phyloP scores from a whole-genome alignment of 2,888 invertebrate genomes.

The Odiellus spinosus region DNA sequence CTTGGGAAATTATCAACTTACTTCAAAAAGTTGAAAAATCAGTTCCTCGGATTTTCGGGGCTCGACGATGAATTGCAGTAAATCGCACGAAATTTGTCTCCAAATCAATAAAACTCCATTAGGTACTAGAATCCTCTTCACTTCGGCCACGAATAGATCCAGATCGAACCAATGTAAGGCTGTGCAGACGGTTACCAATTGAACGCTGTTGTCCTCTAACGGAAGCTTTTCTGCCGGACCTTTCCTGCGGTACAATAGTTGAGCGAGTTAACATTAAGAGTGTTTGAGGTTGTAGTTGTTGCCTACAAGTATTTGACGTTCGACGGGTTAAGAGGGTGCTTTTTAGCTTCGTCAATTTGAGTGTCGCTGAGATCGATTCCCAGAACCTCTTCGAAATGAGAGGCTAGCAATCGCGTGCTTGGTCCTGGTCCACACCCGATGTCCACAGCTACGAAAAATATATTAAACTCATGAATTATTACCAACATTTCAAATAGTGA shows the following conservation, averaged over 20 bases:
- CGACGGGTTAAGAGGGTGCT: no score
- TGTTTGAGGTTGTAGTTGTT: no score
- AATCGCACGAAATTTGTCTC: no score
- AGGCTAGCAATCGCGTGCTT: conserved; percentile 31
- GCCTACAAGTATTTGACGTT: no score
- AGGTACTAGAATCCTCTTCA: conserved; percentile 30
- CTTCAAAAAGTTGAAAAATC: no score
- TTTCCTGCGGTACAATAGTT: no score
- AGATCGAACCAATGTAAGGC: conserved; percentile 35
- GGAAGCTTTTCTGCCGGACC: conserved; percentile 29
- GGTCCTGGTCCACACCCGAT: conserved; percentile 38
- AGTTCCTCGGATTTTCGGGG: no score
- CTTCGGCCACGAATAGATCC: conserved; percentile 32
- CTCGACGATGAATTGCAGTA: no score
- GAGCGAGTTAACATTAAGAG: no score
- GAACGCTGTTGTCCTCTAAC: conserved; percentile 24
- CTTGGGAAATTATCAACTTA: no score
- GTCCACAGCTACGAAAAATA: conserved; percentile 35
- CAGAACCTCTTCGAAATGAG: conserved; percentile 31
- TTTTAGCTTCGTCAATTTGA: conserved; percentile 30
- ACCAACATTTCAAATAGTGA: no score
- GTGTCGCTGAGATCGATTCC: conserved; percentile 33
- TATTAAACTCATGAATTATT: no score
- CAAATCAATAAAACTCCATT: conserved; percentile 33
- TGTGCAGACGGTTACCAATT: conserved; percentile 32